A percentile compares a stretch with the other conserved stretches of the same genome.
Conservation (phyloP, 2,797 vertebrate genomes). For the Saguinus oedipus region DNA sequence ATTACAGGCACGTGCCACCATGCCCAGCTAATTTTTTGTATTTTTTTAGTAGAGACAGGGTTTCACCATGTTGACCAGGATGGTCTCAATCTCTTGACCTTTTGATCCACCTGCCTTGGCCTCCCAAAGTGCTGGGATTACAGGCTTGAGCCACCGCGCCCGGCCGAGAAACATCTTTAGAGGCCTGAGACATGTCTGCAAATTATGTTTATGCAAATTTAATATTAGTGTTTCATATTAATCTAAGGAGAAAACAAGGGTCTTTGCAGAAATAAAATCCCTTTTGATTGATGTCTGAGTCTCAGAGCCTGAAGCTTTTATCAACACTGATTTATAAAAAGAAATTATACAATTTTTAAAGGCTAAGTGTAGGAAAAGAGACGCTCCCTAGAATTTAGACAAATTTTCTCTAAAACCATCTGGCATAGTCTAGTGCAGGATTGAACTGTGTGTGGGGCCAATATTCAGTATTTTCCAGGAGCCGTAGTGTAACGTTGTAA, state of each 20-base stretch:
- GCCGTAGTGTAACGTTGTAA: neutral
- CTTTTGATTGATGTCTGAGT: constrained; percentile 21
- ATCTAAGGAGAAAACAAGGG: constrained; percentile 43
- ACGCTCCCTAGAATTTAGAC: constrained; percentile 15
- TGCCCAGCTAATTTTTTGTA: too few relatives aligned
- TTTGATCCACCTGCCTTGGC: too few relatives aligned
- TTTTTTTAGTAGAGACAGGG: too few relatives aligned
- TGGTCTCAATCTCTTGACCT: too few relatives aligned
- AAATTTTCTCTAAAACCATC: constrained; percentile 47
- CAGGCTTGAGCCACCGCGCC: too few relatives aligned
- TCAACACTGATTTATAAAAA: constrained; percentile 38
- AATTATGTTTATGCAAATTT: constrained; percentile 35
- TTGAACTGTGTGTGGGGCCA: neutral
- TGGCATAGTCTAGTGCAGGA: neutral
- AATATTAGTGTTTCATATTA: neutral
- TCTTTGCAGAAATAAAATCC: constrained; percentile 20
- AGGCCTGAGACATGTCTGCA: constrained; percentile 36
- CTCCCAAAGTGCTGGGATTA: too few relatives aligned
- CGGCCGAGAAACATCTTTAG: neutral
- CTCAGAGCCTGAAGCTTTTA: neutral
- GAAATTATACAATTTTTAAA: neutral
- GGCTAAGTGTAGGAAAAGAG: constrained; percentile 8
- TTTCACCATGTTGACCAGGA: too few relatives aligned
- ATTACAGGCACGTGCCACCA: too few relatives aligned
- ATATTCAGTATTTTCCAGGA: neutral